Evolutionary conservation across 23 tunicate species (phyloP), one percentile per base, ranked within the genome.

Genomic region (Styela clava): DNA sequence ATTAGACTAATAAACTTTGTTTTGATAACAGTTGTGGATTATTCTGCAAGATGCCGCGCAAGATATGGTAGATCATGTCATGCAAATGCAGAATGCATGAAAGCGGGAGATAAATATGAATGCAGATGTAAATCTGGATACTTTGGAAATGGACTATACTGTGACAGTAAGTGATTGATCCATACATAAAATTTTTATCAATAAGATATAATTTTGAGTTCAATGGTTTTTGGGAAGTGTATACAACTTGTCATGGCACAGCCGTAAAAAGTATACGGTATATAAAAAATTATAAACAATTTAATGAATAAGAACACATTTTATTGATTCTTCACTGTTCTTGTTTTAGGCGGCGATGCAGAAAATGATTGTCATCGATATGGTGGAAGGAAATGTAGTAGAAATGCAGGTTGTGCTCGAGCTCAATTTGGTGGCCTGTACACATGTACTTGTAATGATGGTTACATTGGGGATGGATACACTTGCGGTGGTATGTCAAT

Each of bases 61-160:
- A 29, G 51, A 34, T 73, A 25, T 35, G 20, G 20, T 24, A 32
- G 32, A 73, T 0, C 56, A 33, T 73, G 78, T 34, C 56, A 34
- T 35, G 78, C 78, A n/a, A 34, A 73, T 2, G 78, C 78, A 21
- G 56, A 73, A 24, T 73, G 78, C n/a, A 24, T 20, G 16, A 73
- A 73, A 35, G 52, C 52, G 12, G 78, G 52, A 16, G 78, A 12
- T 35, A 73, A 73, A 16, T 73, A 73, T 35, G 32, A 33, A 35
- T 73, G 78, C 78, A 34, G 78, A 0, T 73, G 78, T 35, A 73
- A 73, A n/a, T 16, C 51, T 19, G 52, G 52, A 73, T 73, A 31
- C 56, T 29, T 73, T 31, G 78, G 78, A n/a, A 34, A 73, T 35
- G 78, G 78, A 34, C 22, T 73, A 61, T 34, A 2, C 16, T 73